Base-by-base conservation (phyloP, 1,140 invertebrate species). In the Heliconius congener region DNA sequence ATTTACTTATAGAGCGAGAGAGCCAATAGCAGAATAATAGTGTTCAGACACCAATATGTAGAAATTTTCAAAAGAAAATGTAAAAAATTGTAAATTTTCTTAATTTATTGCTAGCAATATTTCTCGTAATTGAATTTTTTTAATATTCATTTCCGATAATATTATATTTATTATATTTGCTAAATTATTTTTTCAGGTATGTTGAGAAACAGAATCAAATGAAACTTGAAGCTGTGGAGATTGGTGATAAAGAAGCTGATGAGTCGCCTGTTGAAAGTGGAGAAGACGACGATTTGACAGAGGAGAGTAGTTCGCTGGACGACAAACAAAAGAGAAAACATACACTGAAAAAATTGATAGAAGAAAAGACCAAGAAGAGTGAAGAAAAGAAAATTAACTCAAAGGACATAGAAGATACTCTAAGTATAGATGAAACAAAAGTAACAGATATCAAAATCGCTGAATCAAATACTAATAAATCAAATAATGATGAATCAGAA, bases 221-320 rank as follows among this genome's bases (percentile, higher is more conserved):
- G 39, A 90, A 91, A 80, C 83, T 94, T 57, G 91, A 90, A 84
- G 87, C 87, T 66, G 89, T 81, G 78, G 92, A 93, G 85, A 93
- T 94, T 72, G 90, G 89, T 16, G 93, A 94, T 71, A 93, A 93
- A 82, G 93, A 94, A 84, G 92, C 92, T 8, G 92, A 94, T 75
- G 91, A 93, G 73, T 93, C 93, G 52, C 89, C 91, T 30, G 73
- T 88, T 8, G 93, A 93, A 80, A 92, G 87, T 81, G 93, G 92
- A 76, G 92, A 93, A 9, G 92, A 94, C 34, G 91, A 94, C 13
- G 88, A 91, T 66, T 75, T 73, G 8, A 73, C 77, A 30, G 89
- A 88, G 78, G 79, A 85, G 23, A 88, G 77, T 71, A 80, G 74
- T 57, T 87, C 85, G 18, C 82, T 92, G 82, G 85, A 87, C 79